Percentiles rank a stretch among this genome's conserved stretches.
phyloP scores from a whole-genome alignment of 2,888 invertebrate species.

The Rhaphigaster nebulosa region DNA sequence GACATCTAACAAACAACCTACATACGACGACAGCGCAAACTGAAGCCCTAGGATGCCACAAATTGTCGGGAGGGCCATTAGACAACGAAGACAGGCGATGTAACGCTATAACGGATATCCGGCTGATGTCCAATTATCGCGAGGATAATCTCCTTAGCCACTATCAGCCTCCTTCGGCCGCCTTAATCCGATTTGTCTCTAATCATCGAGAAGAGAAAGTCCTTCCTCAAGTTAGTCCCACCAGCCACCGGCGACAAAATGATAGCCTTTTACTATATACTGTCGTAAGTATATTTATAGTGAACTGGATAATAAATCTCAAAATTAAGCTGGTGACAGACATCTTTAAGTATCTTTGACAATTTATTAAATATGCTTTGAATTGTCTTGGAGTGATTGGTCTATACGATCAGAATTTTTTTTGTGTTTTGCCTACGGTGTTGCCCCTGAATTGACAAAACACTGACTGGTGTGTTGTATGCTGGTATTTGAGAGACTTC shows the following conservation, averaged over 20 bases:
- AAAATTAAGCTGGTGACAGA: no score
- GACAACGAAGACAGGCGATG: not conserved
- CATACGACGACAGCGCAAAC: not conserved
- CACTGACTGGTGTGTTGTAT: no score
- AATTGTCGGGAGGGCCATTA: not conserved
- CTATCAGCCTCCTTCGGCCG: constrained; percentile 1
- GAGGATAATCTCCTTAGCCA: constrained; percentile 10
- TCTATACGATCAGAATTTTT: no score
- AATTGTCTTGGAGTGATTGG: no score
- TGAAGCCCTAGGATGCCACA: not conserved
- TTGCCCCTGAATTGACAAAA: no score
- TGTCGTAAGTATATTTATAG: no score
- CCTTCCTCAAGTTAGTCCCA: not conserved
- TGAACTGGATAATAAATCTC: no score
- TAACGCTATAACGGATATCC: constrained; percentile 28
- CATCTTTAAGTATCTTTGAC: no score
- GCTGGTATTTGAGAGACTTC: no score
- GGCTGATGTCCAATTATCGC: constrained; percentile 22
- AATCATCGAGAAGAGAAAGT: not conserved
- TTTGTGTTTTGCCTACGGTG: no score
- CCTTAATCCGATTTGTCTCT: not conserved
- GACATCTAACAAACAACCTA: not conserved
- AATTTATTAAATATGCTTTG: no score
- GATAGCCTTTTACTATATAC: not conserved
- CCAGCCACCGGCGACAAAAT: not conserved